Percentiles rank a stretch among this genome's conserved stretches.
Conservation (phyloP, 2,113 vertebrate species). For the Albula goreensis region DNA sequence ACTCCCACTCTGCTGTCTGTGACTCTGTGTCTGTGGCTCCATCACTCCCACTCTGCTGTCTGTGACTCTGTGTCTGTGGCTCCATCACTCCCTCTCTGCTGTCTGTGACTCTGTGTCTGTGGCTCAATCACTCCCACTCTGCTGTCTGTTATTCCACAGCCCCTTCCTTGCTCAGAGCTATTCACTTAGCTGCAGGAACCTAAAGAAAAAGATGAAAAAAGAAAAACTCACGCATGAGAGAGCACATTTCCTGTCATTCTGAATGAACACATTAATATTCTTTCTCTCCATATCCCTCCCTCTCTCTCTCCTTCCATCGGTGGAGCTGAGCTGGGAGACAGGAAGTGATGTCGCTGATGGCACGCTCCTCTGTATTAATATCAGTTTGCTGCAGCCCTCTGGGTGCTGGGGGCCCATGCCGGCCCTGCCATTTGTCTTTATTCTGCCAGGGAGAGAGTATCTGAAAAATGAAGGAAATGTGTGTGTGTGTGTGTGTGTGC, state of each 20-base stretch:
- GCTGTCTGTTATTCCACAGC: slow-evolving; percentile 17
- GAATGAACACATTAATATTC: slow-evolving; percentile 17
- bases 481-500: too few species aligned
- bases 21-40: too few species aligned
- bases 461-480: slow-evolving; percentile 15
- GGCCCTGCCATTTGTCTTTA: slow-evolving; percentile 14
- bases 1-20: too few species aligned
- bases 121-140: too few species aligned
- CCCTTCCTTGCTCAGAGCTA: not conserved
- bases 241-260: slow-evolving; percentile 31
- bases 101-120: not conserved
- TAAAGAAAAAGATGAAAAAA: not conserved
- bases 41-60: too few species aligned
- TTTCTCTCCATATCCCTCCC: slow-evolving; percentile 3
- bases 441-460: slow-evolving; percentile 20
- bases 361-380: not conserved
- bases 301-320: not conserved
- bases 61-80: too few species aligned
- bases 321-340: slow-evolving; percentile 25
- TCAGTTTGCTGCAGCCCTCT: not conserved
- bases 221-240: not conserved
- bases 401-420: not conserved
- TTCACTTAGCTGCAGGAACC: not conserved
- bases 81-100: too few species aligned
- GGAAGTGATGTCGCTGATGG: slow-evolving; percentile 23